phyloP scores from a whole-genome alignment of 2,113 vertebrate species.

The Malurus melanocephalus region DNA sequence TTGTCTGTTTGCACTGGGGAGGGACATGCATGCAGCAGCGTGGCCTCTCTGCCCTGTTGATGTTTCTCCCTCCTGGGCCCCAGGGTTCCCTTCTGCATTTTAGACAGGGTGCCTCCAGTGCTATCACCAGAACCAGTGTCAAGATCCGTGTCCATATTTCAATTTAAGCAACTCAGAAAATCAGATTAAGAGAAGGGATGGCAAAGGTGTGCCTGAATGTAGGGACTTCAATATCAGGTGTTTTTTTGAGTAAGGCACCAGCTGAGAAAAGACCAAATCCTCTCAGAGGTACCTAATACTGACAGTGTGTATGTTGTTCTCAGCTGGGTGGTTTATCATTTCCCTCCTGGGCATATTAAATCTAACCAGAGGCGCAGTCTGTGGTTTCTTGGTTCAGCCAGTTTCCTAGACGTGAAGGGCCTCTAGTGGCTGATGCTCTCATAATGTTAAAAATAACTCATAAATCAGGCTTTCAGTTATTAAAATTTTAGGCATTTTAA shows the following conservation, averaged over 20 bases:
- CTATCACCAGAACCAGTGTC: not conserved
- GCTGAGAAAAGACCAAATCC: not conserved
- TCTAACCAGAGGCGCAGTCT: not conserved
- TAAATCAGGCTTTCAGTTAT: not conserved
- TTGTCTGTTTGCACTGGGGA: not conserved
- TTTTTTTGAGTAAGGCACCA: not conserved
- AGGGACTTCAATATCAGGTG: not conserved
- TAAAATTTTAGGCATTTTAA: not conserved
- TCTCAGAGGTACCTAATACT: not conserved
- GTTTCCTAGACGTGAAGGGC: conserved; percentile 41
- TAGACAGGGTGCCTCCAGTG: not conserved
- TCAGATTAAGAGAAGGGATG: not conserved
- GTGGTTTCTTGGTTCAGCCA: not conserved
- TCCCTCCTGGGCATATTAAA: not conserved
- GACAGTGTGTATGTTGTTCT: not conserved
- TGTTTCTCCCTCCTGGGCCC: not conserved
- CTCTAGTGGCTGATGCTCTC: conserved; percentile 58
- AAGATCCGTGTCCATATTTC: rapidly evolving
- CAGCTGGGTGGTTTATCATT: not conserved
- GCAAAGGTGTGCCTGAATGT: not conserved
- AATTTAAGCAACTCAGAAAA: not conserved
- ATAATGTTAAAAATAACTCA: not conserved
- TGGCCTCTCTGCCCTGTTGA: not conserved
- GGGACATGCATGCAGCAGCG: not conserved
- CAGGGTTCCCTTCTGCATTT: not conserved